Conservation (phyloP, 2,888 invertebrate species). For the Pristionchus exspectatus region DNA sequence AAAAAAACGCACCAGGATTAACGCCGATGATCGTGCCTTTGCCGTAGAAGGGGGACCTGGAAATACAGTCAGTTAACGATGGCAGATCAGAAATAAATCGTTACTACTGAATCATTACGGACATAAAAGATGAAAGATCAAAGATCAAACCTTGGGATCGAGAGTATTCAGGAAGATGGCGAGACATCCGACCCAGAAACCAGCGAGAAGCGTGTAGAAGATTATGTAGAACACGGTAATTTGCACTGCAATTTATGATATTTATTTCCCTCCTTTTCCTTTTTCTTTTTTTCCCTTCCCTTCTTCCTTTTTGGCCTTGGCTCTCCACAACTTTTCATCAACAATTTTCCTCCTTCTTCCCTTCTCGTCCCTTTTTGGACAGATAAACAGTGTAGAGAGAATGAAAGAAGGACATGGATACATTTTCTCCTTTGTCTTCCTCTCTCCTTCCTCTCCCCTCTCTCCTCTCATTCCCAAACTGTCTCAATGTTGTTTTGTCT, state of each 20-base stretch:
- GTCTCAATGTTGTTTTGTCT: not conserved
- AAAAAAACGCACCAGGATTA: slow-evolving; percentile 88
- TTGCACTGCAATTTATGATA: slow-evolving; percentile 85
- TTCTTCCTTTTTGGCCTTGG: not conserved
- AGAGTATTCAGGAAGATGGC: slow-evolving; percentile 95
- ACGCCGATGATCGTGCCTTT: slow-evolving; percentile 90
- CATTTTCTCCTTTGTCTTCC: slow-evolving; percentile 12
- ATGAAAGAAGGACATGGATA: not conserved
- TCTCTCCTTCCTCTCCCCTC: not conserved
- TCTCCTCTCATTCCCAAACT: not conserved
- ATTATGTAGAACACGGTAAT: slow-evolving; percentile 95
- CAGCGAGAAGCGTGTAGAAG: slow-evolving; percentile 93
- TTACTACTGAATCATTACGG: not conserved
- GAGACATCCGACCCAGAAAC: slow-evolving; percentile 95
- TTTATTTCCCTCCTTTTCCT: not conserved
- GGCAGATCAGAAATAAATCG: not conserved
- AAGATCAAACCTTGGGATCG: slow-evolving; percentile 83
- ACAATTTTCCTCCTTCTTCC: slow-evolving; percentile 24
- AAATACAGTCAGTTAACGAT: not conserved
- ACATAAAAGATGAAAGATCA: not conserved
- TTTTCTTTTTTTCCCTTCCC: not conserved
- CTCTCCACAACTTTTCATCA: slow-evolving; percentile 19
- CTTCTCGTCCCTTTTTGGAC: not conserved
- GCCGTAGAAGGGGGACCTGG: slow-evolving; percentile 89
- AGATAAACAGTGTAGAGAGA: not conserved